phyloP scores from a whole-genome alignment of 1,140 invertebrate genomes.

The Drosophila santomea region DNA sequence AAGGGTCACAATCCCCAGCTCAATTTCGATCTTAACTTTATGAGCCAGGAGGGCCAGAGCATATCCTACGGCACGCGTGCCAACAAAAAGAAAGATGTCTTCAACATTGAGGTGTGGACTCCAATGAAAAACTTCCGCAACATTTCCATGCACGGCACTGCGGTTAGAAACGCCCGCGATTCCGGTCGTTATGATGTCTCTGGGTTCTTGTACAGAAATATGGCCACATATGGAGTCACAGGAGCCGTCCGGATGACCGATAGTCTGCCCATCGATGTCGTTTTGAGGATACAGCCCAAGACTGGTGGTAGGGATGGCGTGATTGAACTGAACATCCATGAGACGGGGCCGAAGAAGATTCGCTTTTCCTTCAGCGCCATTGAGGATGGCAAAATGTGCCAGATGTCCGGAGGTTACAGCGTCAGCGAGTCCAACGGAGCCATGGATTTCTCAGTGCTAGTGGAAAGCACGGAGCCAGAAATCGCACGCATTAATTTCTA shows the following conservation, averaged over 20 bases:
- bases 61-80: constrained; percentile 67
- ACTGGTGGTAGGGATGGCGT: constrained; percentile 68
- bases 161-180: constrained; percentile 33
- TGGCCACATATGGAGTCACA: constrained; percentile 67
- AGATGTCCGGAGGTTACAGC: constrained; percentile 76
- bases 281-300: constrained; percentile 64
- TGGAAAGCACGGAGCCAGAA: constrained; percentile 74
- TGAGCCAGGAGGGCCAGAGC: constrained; percentile 52
- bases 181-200: constrained; percentile 55
- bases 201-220: constrained; percentile 74
- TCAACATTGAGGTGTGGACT: constrained; percentile 79
- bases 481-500: constrained; percentile 71
- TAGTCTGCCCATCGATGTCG: constrained; percentile 50
- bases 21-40: constrained; percentile 69
- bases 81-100: constrained; percentile 63
- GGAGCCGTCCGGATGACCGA: constrained; percentile 62
- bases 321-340: constrained; percentile 67
- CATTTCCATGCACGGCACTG: constrained; percentile 76
- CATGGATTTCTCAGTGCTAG: constrained; percentile 71
- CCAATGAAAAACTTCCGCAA: constrained; percentile 74
- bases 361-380: constrained; percentile 75
- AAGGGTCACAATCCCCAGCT: constrained; percentile 53
- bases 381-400: constrained; percentile 75
- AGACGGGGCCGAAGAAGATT: constrained; percentile 58
- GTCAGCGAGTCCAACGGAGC: constrained; percentile 36